Percentiles rank a stretch among this genome's conserved stretches.
Evolutionary conservation across 2,113 vertebrate species (phyloP).

Genomic region (Grammomys dolichurus): DNA sequence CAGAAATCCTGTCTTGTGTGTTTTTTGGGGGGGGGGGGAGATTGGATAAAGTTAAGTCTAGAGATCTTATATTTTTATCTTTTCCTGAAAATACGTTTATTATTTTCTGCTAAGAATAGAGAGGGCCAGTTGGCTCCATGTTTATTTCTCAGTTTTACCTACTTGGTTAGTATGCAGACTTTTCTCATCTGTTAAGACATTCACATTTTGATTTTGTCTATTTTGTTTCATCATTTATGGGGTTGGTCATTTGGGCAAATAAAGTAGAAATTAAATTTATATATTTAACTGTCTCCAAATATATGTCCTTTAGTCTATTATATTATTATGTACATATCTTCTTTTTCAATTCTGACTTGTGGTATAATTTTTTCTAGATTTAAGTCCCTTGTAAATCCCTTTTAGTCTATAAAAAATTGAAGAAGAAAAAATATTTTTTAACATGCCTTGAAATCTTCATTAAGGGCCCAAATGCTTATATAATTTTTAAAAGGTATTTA

Average conservation of each 20-base stretch:
- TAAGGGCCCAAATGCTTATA: background rate
- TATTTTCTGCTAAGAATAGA: constrained; percentile 2
- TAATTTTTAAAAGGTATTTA: constrained; percentile 5
- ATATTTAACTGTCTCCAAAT: constrained; percentile 37
- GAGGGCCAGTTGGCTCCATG: background rate
- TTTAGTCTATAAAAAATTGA: constrained; percentile 16
- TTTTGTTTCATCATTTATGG: background rate
- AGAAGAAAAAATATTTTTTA: background rate
- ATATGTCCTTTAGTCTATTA: background rate
- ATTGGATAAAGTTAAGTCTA: background rate
- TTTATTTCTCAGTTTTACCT: constrained; percentile 30
- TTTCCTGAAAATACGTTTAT: constrained; percentile 40
- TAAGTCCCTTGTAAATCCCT: background rate
- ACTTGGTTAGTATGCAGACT: background rate
- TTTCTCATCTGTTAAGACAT: background rate
- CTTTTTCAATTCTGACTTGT: constrained; percentile 48
- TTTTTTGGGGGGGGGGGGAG: too few species aligned
- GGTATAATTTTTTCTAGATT: constrained; percentile 21
- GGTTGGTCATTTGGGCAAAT: background rate
- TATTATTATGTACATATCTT: background rate
- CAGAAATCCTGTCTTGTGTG: background rate
- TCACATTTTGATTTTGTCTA: background rate
- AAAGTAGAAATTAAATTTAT: constrained; percentile 33
- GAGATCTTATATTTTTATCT: constrained; percentile 14
- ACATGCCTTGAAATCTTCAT: background rate